Evolutionary conservation across 2,888 invertebrate genomes (phyloP), one percentile per base, ranked within the genome.

Genomic region (Fabriciana adippe): DNA sequence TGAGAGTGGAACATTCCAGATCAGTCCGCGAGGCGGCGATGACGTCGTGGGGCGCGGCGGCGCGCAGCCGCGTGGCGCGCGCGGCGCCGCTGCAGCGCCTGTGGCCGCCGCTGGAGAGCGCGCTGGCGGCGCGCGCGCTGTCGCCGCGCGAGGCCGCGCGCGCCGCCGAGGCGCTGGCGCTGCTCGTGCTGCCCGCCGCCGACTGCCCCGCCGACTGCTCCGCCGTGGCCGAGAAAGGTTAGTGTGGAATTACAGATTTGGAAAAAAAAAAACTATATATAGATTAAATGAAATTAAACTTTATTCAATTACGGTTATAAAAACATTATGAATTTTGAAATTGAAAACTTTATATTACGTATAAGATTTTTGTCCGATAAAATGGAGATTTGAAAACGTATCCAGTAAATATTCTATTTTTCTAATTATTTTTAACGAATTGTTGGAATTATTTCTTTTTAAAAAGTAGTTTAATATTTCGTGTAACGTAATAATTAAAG

Each of bases 21-120:
- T 81, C 86, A 1, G 91, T 91, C 3, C 88, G 92, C 2, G 90
- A 91, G 75, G 83, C 83, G 35, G 90, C 87, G 0, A 81, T 91
- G 45, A 80, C 85, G 0, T 78, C 87, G 1, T 91, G 92, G 92
- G 90, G 90, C 62, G 79, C 81, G 14, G 79, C 86, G 47, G 85
- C 89, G 0, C 80, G 89, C 1, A 76, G 83, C 2, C 85, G 87
- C 68, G 74, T 84, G 21, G 78, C 79, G 35, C 83, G 86, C 1
- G 77, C 75, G 0, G 66, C 82, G 15, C 11, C 69, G 5, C 54
- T 59, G 18, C 79, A 78, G n/a, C 88, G 87, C 73, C 11, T 41
- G 35, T 89, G 88, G 88, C 70, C 85, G 63, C 81, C 87, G 2
- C 78, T 82, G 0, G 83, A 85, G 15, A 79, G 80, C 59, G 65